Evolutionary conservation across 2,888 invertebrate species (phyloP).

Genomic region (Microctonus aethiopoides): DNA sequence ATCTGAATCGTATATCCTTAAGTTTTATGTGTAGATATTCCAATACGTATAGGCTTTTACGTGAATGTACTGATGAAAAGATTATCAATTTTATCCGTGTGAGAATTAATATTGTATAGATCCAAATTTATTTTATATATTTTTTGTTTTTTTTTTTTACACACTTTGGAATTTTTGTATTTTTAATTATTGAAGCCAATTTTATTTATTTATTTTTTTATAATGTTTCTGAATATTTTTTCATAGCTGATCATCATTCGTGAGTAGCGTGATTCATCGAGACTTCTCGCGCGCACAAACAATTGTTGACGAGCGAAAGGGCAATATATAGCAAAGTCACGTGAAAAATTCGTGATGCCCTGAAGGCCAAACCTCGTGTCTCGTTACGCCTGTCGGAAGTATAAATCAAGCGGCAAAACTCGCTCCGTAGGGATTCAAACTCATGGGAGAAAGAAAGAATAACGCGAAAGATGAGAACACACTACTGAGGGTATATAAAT

Average conservation of each 20-base stretch:
- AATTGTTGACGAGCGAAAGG: slow-evolving; percentile 27
- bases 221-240: background rate
- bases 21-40: slow-evolving; percentile 26
- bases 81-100: background rate
- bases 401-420: slow-evolving; percentile 59
- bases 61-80: background rate
- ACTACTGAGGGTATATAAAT: no score
- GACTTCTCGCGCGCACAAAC: slow-evolving; percentile 9
- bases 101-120: background rate
- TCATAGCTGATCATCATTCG: background rate
- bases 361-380: slow-evolving; percentile 47
- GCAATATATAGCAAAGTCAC: slow-evolving; percentile 43
- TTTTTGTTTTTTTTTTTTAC: no score
- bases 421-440: slow-evolving; percentile 47
- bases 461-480: no score
- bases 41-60: background rate
- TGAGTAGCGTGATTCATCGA: slow-evolving; percentile 34
- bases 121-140: no score
- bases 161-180: background rate
- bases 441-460: slow-evolving; percentile 39
- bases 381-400: slow-evolving; percentile 63
- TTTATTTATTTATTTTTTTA: background rate
- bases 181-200: background rate
- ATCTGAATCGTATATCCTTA: slow-evolving; percentile 51
- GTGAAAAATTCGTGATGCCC: slow-evolving; percentile 44